Conservation (phyloP, 2,113 vertebrate species). For the Gasterosteus aculeatus region DNA sequence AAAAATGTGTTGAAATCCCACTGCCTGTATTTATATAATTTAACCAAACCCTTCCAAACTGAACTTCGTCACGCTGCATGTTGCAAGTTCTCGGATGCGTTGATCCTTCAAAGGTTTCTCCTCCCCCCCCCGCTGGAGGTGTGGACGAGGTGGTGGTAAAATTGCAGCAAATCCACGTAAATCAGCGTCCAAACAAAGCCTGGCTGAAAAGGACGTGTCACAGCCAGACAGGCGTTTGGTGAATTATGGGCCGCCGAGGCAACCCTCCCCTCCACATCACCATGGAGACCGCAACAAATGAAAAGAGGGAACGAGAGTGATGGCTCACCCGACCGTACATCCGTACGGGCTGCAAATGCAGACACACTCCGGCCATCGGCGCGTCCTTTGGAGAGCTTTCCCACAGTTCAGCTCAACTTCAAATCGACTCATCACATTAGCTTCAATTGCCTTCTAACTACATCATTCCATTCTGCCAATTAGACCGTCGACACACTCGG, state of each 20-base stretch:
- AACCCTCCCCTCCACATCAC: constrained; percentile 65
- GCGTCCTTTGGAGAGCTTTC: constrained; percentile 45
- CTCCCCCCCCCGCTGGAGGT: background rate
- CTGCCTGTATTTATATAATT: background rate
- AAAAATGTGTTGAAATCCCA: background rate
- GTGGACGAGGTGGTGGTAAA: constrained; percentile 49
- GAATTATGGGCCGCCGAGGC: constrained; percentile 74
- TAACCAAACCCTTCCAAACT: background rate
- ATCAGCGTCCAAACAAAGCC: constrained; percentile 72
- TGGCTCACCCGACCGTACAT: constrained; percentile 61
- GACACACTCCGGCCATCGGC: constrained; percentile 56
- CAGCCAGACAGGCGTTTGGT: constrained; percentile 70
- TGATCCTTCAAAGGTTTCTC: constrained; percentile 22
- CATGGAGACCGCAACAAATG: constrained; percentile 74
- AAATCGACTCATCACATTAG: constrained; percentile 57
- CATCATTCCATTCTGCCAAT: constrained; percentile 60
- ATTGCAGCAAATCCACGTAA: constrained; percentile 71
- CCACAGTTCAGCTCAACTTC: constrained; percentile 53
- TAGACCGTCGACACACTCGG: constrained; percentile 31
- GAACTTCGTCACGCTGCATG: background rate
- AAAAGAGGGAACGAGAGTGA: constrained; percentile 39
- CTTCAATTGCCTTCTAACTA: constrained; percentile 47
- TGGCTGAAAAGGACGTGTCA: constrained; percentile 79
- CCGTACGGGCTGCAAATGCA: constrained; percentile 35
- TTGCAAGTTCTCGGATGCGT: background rate